Conservation (phyloP, 2,888 invertebrate species). For the Xylota sylvarum region DNA sequence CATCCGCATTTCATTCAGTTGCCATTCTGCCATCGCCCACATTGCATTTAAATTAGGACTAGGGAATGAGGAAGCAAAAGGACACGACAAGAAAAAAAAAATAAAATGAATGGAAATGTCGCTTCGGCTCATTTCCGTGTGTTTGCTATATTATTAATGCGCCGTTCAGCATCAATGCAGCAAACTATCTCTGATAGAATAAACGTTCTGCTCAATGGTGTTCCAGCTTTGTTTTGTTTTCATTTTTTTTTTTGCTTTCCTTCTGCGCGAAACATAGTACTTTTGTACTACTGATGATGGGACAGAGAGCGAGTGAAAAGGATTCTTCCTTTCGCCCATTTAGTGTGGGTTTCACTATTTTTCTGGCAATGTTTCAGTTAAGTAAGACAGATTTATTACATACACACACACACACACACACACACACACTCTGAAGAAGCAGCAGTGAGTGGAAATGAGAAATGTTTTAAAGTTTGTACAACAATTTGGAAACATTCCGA, state of each 20-base stretch:
- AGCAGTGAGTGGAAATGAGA: not conserved
- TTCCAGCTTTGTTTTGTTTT: constrained; percentile 5
- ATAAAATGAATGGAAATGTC: not conserved
- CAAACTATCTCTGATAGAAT: constrained; percentile 63
- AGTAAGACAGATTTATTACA: constrained; percentile 62
- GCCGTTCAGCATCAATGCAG: constrained; percentile 61
- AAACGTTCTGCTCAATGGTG: constrained; percentile 51
- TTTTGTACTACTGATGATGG: constrained; percentile 14
- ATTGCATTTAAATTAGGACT: constrained; percentile 61
- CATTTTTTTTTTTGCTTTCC: constrained; percentile 10
- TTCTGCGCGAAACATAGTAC: constrained; percentile 21
- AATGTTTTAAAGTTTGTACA: constrained; percentile 39
- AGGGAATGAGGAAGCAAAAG: constrained; percentile 33
- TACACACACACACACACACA: no score
- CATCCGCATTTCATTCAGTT: constrained; percentile 69
- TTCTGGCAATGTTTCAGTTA: constrained; percentile 71
- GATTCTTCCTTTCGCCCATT: constrained; percentile 21
- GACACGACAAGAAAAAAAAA: constrained; percentile 49
- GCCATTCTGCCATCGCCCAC: constrained; percentile 53
- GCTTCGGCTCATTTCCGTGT: constrained; percentile 44
- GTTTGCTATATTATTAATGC: constrained; percentile 61
- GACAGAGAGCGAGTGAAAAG: constrained; percentile 9
- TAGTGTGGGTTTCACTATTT: constrained; percentile 16
- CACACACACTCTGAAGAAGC: no score
- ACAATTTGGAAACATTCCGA: constrained; percentile 42